These are phyloP conservation scores for Scolanthus callimorphus DNA, from an alignment of 92 coral and sea anemone genomes.

Conservation along the genomic window DNA sequence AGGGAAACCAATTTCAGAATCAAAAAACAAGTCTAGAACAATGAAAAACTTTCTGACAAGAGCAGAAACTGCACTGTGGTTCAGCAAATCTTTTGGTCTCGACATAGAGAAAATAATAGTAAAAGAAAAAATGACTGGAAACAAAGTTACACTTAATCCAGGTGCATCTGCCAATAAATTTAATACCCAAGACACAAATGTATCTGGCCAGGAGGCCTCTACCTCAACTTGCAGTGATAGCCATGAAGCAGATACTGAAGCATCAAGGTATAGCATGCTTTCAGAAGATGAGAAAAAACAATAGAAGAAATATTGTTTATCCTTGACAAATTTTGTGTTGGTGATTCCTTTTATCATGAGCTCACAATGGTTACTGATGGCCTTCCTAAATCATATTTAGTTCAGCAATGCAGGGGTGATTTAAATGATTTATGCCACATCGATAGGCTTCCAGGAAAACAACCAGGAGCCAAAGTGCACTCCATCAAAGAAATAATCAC, in stretches of 20 bases:
- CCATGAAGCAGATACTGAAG: not conserved
- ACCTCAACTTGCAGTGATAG: no score
- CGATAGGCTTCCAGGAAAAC: conserved; percentile 20
- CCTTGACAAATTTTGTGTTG: conserved; percentile 55
- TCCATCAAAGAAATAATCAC: conserved; percentile 31
- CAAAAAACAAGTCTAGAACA: conserved; percentile 56
- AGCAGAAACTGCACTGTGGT: conserved; percentile 55
- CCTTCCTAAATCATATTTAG: no score
- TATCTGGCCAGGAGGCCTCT: no score
- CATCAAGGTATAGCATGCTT: not conserved
- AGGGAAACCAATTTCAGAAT: conserved; percentile 55
- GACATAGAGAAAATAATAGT: conserved; percentile 54
- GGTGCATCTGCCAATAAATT: conserved; percentile 43
- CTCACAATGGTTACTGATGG: conserved; percentile 16
- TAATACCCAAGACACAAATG: conserved; percentile 52
- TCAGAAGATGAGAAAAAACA: no score
- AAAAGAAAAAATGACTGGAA: no score
- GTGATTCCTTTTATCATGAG: conserved; percentile 42
- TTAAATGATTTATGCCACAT: conserved; percentile 36
- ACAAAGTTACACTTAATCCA: no score
- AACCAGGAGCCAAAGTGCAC: no score
- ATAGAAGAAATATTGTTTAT: no score
- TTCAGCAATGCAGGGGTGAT: conserved; percentile 24
- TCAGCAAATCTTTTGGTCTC: no score
- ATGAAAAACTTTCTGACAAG: conserved; percentile 42